Evolutionary conservation across 1,140 invertebrate species (phyloP), one percentile per base, ranked within the genome.

Genomic region (Hydropsyche tenuis): DNA sequence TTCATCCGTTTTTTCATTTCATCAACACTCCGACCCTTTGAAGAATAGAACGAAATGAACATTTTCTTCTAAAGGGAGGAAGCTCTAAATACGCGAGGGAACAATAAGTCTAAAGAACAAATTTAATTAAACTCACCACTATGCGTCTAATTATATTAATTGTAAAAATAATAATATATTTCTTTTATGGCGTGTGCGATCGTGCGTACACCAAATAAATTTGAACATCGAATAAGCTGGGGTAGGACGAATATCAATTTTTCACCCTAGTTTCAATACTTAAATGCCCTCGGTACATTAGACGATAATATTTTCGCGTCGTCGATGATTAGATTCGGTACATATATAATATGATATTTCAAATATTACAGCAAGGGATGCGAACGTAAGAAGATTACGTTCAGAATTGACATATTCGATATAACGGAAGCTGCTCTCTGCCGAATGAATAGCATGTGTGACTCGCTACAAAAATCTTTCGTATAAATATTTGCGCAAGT

Each of bases 351-450:
- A 37, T 37, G 30, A 37, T 37, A 37, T 37, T 37, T 37, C 30
- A 37, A 25, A 23, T 60, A 23, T 60, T 60, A 4, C 56, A 60
- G 7, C 22, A 2, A 14, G 22, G 56, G 20, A 25, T 60, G 56
- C 56, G 56, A 60, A 60, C 45, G 14, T 60, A 60, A 60, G 56
- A 60, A 60, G 56, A 60, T 60, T 60, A 60, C 56, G 5, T 20
- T 20, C 25, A 5, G 56, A 60, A 60, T 60, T 60, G 56, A 60
- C 56, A 60, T 60, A 60, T 60, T 60, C 22, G 56, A 60, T 60
- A 25, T 22, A 60, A 60, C 22, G 22, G 56, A 60, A 22, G 11
- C 56, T 16, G 45, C 12, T 12, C 9, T 60, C 22, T 22, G 20
- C 25, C 20, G 45, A 48, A 48, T n/a, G 16, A 48, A 23, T 25